These are phyloP conservation scores for Biston betularia DNA, from an alignment of 2,888 invertebrate species.

Conservation along the genomic window DNA sequence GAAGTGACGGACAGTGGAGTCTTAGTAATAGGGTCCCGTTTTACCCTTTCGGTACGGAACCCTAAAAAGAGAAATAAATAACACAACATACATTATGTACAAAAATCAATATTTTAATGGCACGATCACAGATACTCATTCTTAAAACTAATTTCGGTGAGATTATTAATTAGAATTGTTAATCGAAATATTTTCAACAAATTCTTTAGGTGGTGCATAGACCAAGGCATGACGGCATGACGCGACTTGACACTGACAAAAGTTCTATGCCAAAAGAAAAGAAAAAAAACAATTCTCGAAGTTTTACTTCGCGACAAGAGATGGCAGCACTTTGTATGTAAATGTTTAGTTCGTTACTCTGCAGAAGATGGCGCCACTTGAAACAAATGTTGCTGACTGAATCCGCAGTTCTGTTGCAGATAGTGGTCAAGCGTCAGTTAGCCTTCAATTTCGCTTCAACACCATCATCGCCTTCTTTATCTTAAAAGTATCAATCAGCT, in stretches of 20 bases:
- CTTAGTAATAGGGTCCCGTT: too few relatives aligned
- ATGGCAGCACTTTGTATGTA: not conserved
- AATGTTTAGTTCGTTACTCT: not conserved
- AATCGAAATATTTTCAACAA: too few relatives aligned
- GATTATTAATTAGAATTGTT: not conserved
- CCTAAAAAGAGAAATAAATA: not conserved
- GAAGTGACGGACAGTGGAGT: too few relatives aligned
- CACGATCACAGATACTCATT: slow-evolving; percentile 2
- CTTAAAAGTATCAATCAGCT: slow-evolving; percentile 63
- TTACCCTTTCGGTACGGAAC: too few relatives aligned
- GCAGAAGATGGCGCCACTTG: not conserved
- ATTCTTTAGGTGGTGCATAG: too few relatives aligned
- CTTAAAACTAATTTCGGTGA: not conserved
- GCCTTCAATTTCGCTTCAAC: slow-evolving; percentile 52
- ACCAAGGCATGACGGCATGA: too few relatives aligned
- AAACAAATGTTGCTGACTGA: too few relatives aligned
- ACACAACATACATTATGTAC: not conserved
- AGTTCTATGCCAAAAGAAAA: too few relatives aligned
- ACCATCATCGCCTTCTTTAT: slow-evolving; percentile 71
- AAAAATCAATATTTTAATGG: not conserved
- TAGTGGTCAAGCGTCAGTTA: not conserved
- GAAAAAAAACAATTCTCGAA: too few relatives aligned
- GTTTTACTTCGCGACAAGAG: not conserved
- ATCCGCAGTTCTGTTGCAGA: too few relatives aligned
- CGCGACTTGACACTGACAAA: too few relatives aligned